A percentile compares a stretch with the other conserved stretches of the same genome.
phyloP scores from a whole-genome alignment of 2,797 vertebrate genomes.

The Helarctos malayanus region DNA sequence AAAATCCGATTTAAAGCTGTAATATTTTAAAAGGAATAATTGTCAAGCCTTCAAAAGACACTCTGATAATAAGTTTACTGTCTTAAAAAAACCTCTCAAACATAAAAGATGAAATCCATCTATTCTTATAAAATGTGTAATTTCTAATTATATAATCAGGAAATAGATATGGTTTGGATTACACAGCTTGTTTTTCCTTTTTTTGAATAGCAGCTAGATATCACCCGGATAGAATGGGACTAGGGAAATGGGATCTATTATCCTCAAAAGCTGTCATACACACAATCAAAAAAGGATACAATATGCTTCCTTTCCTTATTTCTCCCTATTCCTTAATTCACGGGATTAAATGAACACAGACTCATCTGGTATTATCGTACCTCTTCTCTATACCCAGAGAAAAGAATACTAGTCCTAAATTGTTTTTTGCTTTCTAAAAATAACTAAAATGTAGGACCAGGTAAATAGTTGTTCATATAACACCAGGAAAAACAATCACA shows the following conservation, averaged over 20 bases:
- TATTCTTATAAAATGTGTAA: conserved; percentile 39
- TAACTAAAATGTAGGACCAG: conserved; percentile 20
- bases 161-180: background rate
- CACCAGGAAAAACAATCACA: background rate
- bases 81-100: background rate
- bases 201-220: background rate
- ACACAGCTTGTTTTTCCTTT: background rate
- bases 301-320: background rate
- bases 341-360: conserved; percentile 5
- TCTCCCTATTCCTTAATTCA: conserved; percentile 12
- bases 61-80: background rate
- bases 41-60: conserved; percentile 65
- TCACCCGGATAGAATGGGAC: background rate
- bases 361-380: background rate
- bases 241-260: background rate
- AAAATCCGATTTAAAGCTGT: conserved; percentile 84
- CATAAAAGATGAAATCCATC: background rate
- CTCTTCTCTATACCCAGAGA: background rate
- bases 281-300: background rate
- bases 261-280: conserved; percentile 24
- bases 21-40: conserved; percentile 81
- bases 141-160: conserved; percentile 6
- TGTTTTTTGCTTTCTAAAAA: conserved; percentile 34
- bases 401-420: background rate
- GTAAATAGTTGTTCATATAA: background rate